These are phyloP conservation scores for Bombus ignitus DNA, from an alignment of 1,140 invertebrate species.

Conservation along the genomic window DNA sequence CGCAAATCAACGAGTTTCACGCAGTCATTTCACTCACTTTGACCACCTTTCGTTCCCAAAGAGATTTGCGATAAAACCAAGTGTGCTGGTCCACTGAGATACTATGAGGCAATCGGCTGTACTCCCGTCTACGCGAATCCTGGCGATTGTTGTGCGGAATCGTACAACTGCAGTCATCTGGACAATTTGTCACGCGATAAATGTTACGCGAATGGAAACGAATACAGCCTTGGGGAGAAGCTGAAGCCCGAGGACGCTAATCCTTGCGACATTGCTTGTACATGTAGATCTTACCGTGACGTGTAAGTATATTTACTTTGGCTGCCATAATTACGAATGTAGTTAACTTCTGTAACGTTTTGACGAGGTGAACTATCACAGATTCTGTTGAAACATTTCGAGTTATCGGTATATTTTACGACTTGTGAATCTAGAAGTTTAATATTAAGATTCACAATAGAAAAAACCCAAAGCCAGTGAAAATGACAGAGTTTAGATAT, in stretches of 20 bases:
- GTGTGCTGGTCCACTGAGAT: conserved; percentile 57
- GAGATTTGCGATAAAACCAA: conserved; percentile 53
- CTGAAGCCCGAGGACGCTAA: conserved; percentile 57
- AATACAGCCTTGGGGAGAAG: conserved; percentile 54
- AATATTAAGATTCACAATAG: no score
- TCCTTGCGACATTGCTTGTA: conserved; percentile 58
- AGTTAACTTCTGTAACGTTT: not conserved
- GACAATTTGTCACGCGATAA: conserved; percentile 38
- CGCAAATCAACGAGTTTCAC: not conserved
- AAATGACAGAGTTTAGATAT: no score
- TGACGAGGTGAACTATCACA: not conserved
- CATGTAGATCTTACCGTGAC: not conserved
- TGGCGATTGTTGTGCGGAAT: conserved; percentile 60
- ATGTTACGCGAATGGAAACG: conserved; percentile 63
- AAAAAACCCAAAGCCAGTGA: no score
- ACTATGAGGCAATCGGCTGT: conserved; percentile 59
- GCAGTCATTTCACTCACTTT: not conserved
- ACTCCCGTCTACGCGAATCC: conserved; percentile 57
- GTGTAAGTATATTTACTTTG: conserved; percentile 44
- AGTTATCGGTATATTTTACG: no score
- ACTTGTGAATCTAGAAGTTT: no score
- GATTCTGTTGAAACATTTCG: not conserved
- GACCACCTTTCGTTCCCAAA: not conserved
- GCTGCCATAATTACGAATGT: no score
- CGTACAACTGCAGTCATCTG: conserved; percentile 61